Base-by-base conservation (phyloP, 2,113 vertebrate genomes). In the Microcebus tavaratra region DNA sequence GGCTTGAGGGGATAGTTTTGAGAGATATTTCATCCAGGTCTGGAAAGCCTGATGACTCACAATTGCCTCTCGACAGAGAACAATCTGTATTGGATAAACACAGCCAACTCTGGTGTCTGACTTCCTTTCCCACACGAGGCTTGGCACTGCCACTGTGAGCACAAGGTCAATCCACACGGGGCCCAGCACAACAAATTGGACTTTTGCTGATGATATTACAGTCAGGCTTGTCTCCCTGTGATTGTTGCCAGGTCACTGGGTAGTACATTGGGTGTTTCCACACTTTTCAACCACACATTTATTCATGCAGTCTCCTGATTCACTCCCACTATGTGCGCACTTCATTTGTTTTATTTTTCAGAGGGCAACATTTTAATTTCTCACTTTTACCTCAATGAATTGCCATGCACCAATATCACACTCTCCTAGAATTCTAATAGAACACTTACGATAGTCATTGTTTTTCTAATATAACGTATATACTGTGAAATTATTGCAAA, bases 1-100 rank as follows among this genome's bases (percentile, higher is more conserved):
- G 25, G 39, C 42, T 25, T 42, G 72, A 21, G 21, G 6, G 23
- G 29, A 39, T n/a, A 20, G 34, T 67, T 92, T 75, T 45, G 55
- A 36, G 73, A 78, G 79, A n/a, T 15, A 63, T 65, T 89, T 94
- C 67, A 72, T 36, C 34, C 27, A 55, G 55, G 63, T 53, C 80
- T n/a, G 80, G 50, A 70, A 55, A 75, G 86, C 21, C 57, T 29
- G 25, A 25, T 91, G 86, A 93, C 78, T 93, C 94, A 90, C 76
- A 68, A 6, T 50, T n/a, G 59, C 67, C 5, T 94, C 31, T 59
- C 27, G 34, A 53, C 48, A 10, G 48, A 55, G 67, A 83, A 92
- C 59, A 78, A 53, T 11, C 48, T 61, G 18, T 78, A 42, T 57
- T 76, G 59, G 67, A 34, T 39, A 53, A 39, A 63, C 59, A 78